Conservation (phyloP, 2,113 vertebrate genomes). For the Myotis brandtii region DNA sequence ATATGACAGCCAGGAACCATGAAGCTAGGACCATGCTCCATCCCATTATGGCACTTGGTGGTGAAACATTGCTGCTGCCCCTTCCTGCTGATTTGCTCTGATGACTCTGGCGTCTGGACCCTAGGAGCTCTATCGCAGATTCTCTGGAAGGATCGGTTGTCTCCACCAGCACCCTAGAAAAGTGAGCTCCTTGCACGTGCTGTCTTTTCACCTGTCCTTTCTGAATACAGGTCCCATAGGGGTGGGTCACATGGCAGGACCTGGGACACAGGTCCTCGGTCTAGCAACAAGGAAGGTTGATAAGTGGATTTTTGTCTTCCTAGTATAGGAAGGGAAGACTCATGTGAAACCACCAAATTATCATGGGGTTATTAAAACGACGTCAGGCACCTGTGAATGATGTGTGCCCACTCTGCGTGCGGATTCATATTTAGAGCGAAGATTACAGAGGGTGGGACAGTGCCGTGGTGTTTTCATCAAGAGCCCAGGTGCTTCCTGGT, state of each 20-base stretch:
- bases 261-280: not conserved
- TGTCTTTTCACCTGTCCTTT: not conserved
- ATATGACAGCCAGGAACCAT: not conserved
- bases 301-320: not conserved
- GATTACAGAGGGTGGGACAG: not conserved
- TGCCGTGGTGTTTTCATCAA: not conserved
- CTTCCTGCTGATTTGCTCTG: not conserved
- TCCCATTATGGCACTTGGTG: not conserved
- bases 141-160: not conserved
- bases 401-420: not conserved
- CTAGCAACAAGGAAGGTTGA: not conserved
- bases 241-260: not conserved
- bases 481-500: not conserved
- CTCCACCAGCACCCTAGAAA: not conserved
- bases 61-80: not conserved
- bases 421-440: not conserved
- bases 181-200: not conserved
- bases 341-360: not conserved
- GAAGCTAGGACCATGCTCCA: not conserved
- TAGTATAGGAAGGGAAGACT: not conserved
- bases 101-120: not conserved
- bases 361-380: not conserved
- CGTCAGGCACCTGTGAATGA: not conserved
- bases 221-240: not conserved
- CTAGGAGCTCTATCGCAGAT: not conserved